Percentiles rank a stretch among this genome's conserved stretches.
These are phyloP conservation scores for Cyanoderma ruficeps DNA, from an alignment of 2,113 vertebrate species.

Conservation along the genomic window DNA sequence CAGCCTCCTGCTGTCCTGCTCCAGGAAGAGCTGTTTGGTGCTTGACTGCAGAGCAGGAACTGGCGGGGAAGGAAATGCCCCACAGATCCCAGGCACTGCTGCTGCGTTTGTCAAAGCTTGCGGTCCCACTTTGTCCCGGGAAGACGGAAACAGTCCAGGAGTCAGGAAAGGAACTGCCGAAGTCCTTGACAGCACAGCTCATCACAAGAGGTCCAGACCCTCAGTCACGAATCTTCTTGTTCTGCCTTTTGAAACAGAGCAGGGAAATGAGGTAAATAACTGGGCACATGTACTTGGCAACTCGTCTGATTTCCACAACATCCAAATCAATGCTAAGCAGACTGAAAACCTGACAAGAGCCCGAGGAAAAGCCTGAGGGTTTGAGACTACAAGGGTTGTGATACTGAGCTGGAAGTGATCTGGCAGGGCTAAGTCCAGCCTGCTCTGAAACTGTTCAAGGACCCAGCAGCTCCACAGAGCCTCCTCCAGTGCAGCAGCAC, in stretches of 20 bases:
- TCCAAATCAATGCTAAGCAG: neutral
- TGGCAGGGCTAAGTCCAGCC: neutral
- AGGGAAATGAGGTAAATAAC: neutral
- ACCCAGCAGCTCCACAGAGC: neutral
- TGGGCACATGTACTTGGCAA: fast-evolving
- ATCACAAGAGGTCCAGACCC: neutral
- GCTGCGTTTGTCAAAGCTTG: neutral
- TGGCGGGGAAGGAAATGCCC: neutral
- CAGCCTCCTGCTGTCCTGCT: fast-evolving
- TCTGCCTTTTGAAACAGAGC: neutral
- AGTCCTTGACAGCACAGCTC: neutral
- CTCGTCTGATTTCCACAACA: neutral
- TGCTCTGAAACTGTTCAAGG: neutral
- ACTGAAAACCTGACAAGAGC: neutral
- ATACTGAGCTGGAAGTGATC: neutral
- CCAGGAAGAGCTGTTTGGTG: neutral
- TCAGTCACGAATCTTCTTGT: neutral
- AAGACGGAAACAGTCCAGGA: neutral
- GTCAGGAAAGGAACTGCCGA: neutral
- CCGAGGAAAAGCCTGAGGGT: neutral
- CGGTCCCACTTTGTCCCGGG: neutral
- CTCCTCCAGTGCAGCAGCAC: neutral
- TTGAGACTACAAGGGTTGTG: neutral
- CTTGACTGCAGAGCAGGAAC: neutral
- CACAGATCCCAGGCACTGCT: neutral